phyloP scores from a whole-genome alignment of 2,113 vertebrate genomes.

The Laticauda laticaudata region DNA sequence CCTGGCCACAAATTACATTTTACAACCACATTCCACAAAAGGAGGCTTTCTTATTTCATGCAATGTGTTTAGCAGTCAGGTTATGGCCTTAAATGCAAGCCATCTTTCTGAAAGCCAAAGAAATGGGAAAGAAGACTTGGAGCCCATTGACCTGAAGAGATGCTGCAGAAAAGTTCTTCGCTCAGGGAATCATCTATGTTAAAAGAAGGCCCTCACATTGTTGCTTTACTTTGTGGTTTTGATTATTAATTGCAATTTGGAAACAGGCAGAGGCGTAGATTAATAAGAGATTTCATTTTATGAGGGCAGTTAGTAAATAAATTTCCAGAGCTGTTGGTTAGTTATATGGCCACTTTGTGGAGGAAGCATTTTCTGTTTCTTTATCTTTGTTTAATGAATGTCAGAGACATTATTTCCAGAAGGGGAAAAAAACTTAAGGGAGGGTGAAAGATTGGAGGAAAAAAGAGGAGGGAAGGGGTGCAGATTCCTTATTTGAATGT shows the following conservation, averaged over 20 bases:
- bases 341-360: neutral
- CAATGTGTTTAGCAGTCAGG: neutral
- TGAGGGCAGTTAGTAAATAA: neutral
- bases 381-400: neutral
- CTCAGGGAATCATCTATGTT: neutral
- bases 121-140: neutral
- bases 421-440: neutral
- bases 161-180: neutral
- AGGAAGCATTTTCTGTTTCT: neutral
- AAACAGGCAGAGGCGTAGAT: conserved; percentile 30
- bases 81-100: neutral
- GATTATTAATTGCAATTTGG: conserved; percentile 8
- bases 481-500: conserved; percentile 50
- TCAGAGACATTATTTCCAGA: neutral
- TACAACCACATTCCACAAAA: conserved; percentile 5
- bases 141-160: neutral
- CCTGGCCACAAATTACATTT: conserved; percentile 15
- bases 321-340: neutral
- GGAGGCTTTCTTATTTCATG: conserved; percentile 8
- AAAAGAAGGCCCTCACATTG: neutral
- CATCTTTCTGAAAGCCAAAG: neutral
- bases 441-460: neutral
- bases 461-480: neutral
- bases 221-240: neutral
- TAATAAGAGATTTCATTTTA: conserved; percentile 40